Evolutionary conservation across 2,797 vertebrate genomes (phyloP), one percentile per base, ranked within the genome.

Genomic region (Girardinus metallicus): DNA sequence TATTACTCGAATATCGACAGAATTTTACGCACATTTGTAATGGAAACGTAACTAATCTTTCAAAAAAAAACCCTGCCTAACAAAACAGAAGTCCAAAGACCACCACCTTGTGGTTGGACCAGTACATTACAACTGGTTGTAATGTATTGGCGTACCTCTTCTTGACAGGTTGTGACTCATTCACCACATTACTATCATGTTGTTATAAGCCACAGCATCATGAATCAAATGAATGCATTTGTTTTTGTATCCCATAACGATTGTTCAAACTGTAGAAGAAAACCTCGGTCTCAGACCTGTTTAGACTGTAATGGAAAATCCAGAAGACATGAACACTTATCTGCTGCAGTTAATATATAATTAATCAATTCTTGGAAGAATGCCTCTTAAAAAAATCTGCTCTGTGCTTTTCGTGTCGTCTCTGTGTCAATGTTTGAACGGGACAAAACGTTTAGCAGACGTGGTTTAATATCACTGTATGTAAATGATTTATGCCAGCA

Each of bases 191-290:
- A 36, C 60, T 34, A 36, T 36, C 7, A 36, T 18, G 31, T 7
- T 64, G 31, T 62, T 62, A 62, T 23, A 5, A 60, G 23, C 11
- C 5, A 60, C 55, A 64, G 2, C 34, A 36, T 36, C 60, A 64
- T 36, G 16, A 64, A 9, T 18, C 15, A 64, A 36, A 21, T 18
- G 31, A 29, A 34, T 36, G 16, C 1, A 8, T 16, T 64, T 64
- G 60, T 7, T 21, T 64, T 21, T 36, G 13, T 36, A 21, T 64
- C 18, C 2, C 6, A 18, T 36, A 34, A 36, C 1, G n/a, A 31
- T 29, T 60, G 31, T 64, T 36, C 16, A 83, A 46, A 41, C 84
- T 46, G 26, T 57, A n/a, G n/a, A 1, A 8, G 73, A 83, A 34
- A 74, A 9, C 15, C 60, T 9, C 62, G 16, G 46, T 18, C 62